Evolutionary conservation across 2,888 invertebrate genomes (phyloP), one percentile per base, ranked within the genome.

Genomic region (Polyommatus iphigenia): DNA sequence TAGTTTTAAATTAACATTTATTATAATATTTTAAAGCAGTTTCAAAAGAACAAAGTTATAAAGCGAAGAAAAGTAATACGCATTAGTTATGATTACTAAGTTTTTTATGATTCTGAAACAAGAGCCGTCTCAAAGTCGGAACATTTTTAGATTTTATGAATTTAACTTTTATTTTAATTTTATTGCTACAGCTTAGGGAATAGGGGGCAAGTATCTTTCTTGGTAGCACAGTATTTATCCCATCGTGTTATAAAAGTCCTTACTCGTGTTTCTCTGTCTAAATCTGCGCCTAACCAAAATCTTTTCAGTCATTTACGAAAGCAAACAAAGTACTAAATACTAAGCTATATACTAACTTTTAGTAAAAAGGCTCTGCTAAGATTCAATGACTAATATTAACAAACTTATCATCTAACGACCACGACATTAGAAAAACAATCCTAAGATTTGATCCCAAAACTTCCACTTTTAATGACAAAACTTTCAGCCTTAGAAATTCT

Each of bases 1-100:
- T 50, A 73, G 50, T 75, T 75, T 29, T 54, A 20, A 54, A 50
- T 50, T 20, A 75, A 29, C 50, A 46, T 73, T 73, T 73, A 73
- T 75, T 75, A 75, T 46, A 75, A 75, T 46, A 75, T 75, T 75
- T 54, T 18, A 24, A 75, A 75, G 20, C 15, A 46, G 41, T 73
- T 75, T 46, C 7, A 24, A 15, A 50, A 73, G 20, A 46, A 46
- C 7, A 24, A 50, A 54, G 46, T 41, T 73, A 18, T n/a, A 20
- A 41, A 13, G 41, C 24, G 8, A 46, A 73, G 46, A 73, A 41
- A 73, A 41, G 67, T 67, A 32, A 67, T 67, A 67, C 29, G 67
- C 67, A 67, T 67, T 67, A 67, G 67, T 32, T 67, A 32, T 67
- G 67, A 67, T 29, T 67, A 67, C 67, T 67, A 29, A 29, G 67